phyloP scores from a whole-genome alignment of 2,888 invertebrate species.

The Rhynchonema sp. region DNA sequence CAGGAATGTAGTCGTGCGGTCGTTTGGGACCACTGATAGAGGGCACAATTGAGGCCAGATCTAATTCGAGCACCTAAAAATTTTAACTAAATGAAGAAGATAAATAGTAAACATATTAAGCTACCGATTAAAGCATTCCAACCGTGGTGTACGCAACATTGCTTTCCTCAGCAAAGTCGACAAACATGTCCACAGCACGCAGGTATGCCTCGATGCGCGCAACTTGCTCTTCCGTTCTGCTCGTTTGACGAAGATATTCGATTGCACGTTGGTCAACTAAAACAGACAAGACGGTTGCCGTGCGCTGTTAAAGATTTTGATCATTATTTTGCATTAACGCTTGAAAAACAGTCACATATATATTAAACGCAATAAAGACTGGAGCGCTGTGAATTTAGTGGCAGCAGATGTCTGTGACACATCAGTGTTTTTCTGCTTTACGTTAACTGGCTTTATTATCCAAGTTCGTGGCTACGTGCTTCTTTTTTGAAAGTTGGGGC shows the following conservation, averaged over 20 bases:
- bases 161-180: slow-evolving; percentile 50
- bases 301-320: no score
- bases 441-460: no score
- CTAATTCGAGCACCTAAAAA: slow-evolving; percentile 52
- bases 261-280: slow-evolving; percentile 65
- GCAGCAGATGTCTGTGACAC: no score
- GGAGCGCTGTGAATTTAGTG: no score
- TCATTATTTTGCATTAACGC: no score
- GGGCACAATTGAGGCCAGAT: slow-evolving; percentile 67
- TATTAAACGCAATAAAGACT: neutral
- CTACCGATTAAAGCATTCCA: no score
- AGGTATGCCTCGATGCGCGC: slow-evolving; percentile 57
- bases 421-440: no score
- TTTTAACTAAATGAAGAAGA: neutral
- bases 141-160: slow-evolving; percentile 59
- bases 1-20: slow-evolving; percentile 83
- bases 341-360: neutral
- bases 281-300: slow-evolving; percentile 67
- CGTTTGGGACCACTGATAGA: slow-evolving; percentile 91
- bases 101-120: neutral
- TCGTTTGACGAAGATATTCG: slow-evolving; percentile 46
- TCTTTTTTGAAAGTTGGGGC: no score
- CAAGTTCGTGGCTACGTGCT: no score
- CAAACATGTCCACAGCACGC: slow-evolving; percentile 54
- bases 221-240: slow-evolving; percentile 37